These are phyloP conservation scores for Microtus montanus DNA, from an alignment of 2,113 vertebrate genomes.

Conservation along the genomic window DNA sequence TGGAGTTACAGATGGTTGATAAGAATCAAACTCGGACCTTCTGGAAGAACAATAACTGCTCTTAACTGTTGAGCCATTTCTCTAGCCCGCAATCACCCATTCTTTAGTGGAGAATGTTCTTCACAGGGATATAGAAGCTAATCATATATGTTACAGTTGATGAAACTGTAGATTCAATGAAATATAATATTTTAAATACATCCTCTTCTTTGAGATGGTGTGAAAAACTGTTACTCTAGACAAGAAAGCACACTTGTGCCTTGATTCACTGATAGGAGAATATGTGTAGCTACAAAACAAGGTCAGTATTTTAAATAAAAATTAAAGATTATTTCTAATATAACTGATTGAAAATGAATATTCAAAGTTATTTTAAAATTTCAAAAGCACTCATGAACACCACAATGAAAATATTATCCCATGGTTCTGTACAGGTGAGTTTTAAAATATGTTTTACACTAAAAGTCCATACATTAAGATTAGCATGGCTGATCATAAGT, in stretches of 20 bases:
- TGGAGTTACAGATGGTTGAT: not conserved
- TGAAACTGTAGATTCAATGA: not conserved
- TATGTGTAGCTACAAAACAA: conserved; percentile 1
- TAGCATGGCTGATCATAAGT: not conserved
- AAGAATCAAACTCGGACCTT: not conserved
- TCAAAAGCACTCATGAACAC: not conserved
- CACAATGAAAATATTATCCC: not conserved
- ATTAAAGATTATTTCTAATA: conserved; percentile 25
- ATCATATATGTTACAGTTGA: not conserved
- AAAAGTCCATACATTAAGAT: not conserved
- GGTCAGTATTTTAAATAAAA: conserved; percentile 31
- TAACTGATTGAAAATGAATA: not conserved
- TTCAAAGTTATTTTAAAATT: conserved; percentile 47
- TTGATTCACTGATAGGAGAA: conserved; percentile 16
- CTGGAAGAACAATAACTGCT: not conserved
- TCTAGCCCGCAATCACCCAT: not conserved
- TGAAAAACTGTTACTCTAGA: conserved; percentile 26
- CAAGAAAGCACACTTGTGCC: conserved; percentile 35
- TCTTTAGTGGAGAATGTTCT: not conserved
- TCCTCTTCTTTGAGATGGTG: not conserved
- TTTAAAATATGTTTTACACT: conserved; percentile 37
- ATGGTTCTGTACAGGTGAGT: not conserved
- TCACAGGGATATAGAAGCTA: not conserved
- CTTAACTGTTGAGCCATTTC: not conserved
- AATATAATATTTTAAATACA: conserved; percentile 13